Percentiles rank a stretch among this genome's conserved stretches.
These are phyloP conservation scores for Coelopa frigida DNA, from an alignment of 1,140 invertebrate species.

Conservation along the genomic window DNA sequence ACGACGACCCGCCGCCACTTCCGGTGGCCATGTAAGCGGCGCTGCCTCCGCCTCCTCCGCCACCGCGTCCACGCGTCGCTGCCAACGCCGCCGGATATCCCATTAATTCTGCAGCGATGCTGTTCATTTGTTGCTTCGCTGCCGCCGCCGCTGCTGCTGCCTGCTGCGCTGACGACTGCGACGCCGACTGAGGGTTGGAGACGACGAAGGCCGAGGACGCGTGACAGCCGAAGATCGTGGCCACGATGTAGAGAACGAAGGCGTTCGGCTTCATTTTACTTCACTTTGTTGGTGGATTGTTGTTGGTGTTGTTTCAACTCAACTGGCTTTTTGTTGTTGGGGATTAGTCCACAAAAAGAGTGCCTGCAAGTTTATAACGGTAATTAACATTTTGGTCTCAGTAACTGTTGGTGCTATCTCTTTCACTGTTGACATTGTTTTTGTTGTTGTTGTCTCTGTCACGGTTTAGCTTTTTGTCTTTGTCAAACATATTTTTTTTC, in stretches of 20 bases:
- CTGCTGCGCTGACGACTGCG: conserved; percentile 9
- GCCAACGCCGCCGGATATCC: conserved; percentile 2
- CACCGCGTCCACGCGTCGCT: conserved; percentile 8
- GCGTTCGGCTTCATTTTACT: conserved; percentile 7
- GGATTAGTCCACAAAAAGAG: neutral
- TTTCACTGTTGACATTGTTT: neutral
- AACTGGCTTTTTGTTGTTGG: neutral
- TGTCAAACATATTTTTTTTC: no score
- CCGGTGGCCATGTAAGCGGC: conserved; percentile 4
- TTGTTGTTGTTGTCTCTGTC: neutral
- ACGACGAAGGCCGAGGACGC: conserved; percentile 7
- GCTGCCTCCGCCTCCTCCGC: conserved; percentile 9
- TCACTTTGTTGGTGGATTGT: neutral
- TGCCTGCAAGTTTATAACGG: conserved; percentile 7
- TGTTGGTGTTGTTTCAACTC: conserved; percentile 3
- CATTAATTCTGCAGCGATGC: conserved; percentile 7
- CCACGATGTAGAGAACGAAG: conserved; percentile 1
- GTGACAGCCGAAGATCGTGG: neutral
- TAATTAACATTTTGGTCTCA: conserved; percentile 8
- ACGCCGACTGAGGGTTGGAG: no score
- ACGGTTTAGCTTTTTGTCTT: no score
- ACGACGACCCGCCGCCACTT: conserved; percentile 9
- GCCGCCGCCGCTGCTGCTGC: neutral
- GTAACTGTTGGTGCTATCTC: neutral
- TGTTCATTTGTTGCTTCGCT: neutral